phyloP scores from a whole-genome alignment of 2,797 vertebrate species.

The Gambelia wislizenii region DNA sequence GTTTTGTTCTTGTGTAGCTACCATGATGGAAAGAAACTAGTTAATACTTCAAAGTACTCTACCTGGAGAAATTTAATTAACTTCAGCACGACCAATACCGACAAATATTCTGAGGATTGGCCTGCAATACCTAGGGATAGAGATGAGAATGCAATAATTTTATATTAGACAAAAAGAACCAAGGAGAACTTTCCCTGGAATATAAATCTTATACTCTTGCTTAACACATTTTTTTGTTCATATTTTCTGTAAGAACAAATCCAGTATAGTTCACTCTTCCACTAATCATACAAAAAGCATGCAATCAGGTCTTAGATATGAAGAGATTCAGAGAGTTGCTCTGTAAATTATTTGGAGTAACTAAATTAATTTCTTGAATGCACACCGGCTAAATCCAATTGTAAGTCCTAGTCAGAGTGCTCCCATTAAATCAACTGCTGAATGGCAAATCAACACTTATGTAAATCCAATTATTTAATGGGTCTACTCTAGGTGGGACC shows the following conservation, averaged over 20 bases:
- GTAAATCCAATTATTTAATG: too few species aligned
- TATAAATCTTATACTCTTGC: background rate
- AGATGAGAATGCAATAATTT: conserved; percentile 26
- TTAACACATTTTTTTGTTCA: background rate
- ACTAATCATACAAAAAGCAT: background rate
- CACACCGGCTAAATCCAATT: background rate
- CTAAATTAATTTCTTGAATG: background rate
- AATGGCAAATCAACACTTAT: too few species aligned
- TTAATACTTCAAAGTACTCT: conserved; percentile 17
- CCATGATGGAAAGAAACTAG: conserved; percentile 1
- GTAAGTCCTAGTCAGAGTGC: too few species aligned
- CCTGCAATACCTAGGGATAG: conserved; percentile 2
- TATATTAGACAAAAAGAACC: conserved; percentile 16
- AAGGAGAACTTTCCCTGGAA: background rate
- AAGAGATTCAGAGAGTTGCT: background rate
- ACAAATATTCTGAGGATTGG: conserved; percentile 18
- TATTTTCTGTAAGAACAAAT: background rate
- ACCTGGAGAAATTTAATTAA: conserved; percentile 29
- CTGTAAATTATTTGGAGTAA: background rate
- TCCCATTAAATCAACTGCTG: too few species aligned
- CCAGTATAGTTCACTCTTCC: background rate
- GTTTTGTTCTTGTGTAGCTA: background rate
- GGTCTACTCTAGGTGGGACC: too few species aligned
- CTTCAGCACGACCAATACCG: conserved; percentile 2
- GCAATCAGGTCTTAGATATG: background rate